Percentiles rank a stretch among this genome's conserved stretches.
Conservation (phyloP, 2,888 invertebrate species). For the Ectropis crepuscularia region DNA sequence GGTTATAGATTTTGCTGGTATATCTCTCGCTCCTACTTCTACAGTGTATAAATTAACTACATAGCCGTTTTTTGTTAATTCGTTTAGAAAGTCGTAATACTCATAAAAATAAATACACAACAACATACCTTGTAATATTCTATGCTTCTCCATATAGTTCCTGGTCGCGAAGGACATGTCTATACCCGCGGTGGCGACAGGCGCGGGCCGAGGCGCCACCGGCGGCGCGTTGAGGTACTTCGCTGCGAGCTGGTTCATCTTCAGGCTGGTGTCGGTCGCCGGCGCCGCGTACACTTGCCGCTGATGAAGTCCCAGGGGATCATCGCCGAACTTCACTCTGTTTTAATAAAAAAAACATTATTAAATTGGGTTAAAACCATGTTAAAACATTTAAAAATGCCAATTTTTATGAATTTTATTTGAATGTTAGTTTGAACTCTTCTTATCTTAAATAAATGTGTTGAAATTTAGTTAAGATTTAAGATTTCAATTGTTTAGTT, state of each 20-base stretch:
- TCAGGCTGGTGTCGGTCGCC: conserved; percentile 74
- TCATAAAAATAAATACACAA: background rate
- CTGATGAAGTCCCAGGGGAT: conserved; percentile 61
- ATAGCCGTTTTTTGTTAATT: too few species aligned
- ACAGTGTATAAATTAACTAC: too few species aligned
- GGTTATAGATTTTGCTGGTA: too few species aligned
- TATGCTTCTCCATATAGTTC: conserved; percentile 89
- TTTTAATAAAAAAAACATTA: conserved; percentile 6
- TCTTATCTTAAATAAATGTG: too few species aligned
- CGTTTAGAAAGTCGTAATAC: too few species aligned
- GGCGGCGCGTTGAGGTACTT: conserved; percentile 65
- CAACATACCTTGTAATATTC: conserved; percentile 79
- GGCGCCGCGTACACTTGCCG: conserved; percentile 57
- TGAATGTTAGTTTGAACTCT: too few species aligned
- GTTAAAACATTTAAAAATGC: too few species aligned
- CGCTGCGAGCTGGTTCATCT: conserved; percentile 80
- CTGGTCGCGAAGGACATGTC: conserved; percentile 90
- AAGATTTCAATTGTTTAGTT: too few species aligned
- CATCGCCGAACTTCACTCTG: conserved; percentile 78
- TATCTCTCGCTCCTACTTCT: too few species aligned
- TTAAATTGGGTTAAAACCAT: too few species aligned
- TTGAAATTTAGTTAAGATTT: too few species aligned
- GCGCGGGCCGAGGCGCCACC: conserved; percentile 37
- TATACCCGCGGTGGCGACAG: conserved; percentile 59
- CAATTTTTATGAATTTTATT: too few species aligned